A percentile compares a stretch with the other conserved stretches of the same genome.
Evolutionary conservation across 2,888 invertebrate genomes (phyloP).

Genomic region (Leptodirus hochenwartii): DNA sequence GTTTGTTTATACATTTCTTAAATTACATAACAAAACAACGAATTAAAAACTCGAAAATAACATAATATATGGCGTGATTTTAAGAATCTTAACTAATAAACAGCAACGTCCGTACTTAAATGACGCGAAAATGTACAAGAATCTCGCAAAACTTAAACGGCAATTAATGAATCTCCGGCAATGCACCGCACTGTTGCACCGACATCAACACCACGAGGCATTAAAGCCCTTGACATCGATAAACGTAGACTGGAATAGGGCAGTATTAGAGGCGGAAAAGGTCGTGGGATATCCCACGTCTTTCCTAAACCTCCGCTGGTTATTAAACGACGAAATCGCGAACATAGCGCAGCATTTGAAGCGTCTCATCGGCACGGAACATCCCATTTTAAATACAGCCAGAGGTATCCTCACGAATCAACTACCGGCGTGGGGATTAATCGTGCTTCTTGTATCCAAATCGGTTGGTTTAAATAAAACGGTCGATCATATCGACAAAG

Average conservation of each 20-base stretch:
- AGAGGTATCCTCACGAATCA: constrained; percentile 43
- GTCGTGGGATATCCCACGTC: constrained; percentile 93
- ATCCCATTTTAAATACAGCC: constrained; percentile 81
- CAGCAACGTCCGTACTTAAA: too few species aligned
- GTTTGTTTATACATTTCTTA: too few species aligned
- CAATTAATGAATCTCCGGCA: too few species aligned
- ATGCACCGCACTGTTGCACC: too few species aligned
- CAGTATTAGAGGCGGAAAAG: constrained; percentile 87
- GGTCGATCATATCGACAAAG: constrained; percentile 63
- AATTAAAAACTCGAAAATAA: too few species aligned
- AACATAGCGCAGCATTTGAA: constrained; percentile 81
- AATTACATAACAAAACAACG: too few species aligned
- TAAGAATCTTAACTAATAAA: too few species aligned
- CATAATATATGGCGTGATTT: too few species aligned
- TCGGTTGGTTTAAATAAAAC: constrained; percentile 65
- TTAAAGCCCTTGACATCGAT: too few species aligned
- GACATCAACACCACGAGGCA: too few species aligned
- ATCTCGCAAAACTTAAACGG: too few species aligned
- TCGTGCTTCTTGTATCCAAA: constrained; percentile 77
- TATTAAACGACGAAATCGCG: constrained; percentile 89
- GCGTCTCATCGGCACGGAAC: constrained; percentile 83
- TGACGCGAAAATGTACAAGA: too few species aligned
- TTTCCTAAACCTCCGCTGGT: constrained; percentile 76
- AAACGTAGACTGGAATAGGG: constrained; percentile 80
- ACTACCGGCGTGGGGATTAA: constrained; percentile 50